Evolutionary conservation across 2,113 vertebrate genomes (phyloP).

Genomic region (Hydrochoerus hydrochaeris): DNA sequence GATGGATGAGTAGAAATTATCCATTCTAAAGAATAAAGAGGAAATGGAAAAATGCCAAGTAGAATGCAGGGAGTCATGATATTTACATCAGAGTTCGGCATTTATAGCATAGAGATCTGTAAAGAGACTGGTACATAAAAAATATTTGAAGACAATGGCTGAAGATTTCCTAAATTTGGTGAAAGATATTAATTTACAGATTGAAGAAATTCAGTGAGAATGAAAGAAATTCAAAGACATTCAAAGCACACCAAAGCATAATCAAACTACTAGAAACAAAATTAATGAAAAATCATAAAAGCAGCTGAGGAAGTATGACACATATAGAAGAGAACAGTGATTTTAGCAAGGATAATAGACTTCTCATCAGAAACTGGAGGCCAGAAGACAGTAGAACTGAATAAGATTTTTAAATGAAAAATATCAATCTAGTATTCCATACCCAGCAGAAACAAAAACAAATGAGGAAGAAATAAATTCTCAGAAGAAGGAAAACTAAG

Average conservation of each 20-base stretch:
- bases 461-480: background rate
- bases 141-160: background rate
- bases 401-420: background rate
- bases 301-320: background rate
- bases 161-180: background rate
- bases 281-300: conserved; percentile 29
- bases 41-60: background rate
- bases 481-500: background rate
- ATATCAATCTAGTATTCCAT: background rate
- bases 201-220: background rate
- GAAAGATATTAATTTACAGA: background rate
- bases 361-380: background rate
- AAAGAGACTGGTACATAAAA: background rate
- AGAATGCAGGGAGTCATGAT: background rate
- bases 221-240: conserved; percentile 32
- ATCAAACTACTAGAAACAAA: conserved; percentile 38
- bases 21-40: background rate
- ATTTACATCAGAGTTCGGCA: background rate
- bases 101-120: background rate
- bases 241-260: background rate
- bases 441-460: background rate
- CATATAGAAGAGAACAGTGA: background rate
- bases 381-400: background rate
- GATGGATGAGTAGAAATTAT: background rate
- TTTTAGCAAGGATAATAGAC: background rate